Percentiles rank a stretch among this genome's conserved stretches.
Conservation (phyloP, 2,888 invertebrate genomes). For the Mimachlamys varia region DNA sequence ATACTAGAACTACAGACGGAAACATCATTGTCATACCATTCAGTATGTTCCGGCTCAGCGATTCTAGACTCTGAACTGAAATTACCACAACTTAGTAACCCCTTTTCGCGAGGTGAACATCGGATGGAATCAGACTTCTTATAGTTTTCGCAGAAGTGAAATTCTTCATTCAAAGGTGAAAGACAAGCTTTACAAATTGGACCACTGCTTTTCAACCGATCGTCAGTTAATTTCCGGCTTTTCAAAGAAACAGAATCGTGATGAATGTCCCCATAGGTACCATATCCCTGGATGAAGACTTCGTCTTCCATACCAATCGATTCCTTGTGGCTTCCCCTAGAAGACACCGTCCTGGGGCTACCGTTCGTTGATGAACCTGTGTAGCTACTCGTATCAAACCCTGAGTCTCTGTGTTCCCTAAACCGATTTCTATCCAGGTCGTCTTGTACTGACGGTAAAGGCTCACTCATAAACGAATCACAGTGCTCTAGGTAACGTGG, state of each 20-base stretch:
- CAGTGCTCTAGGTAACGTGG: neutral
- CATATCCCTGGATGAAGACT: neutral
- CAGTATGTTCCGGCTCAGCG: neutral
- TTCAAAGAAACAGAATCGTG: neutral
- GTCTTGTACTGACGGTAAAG: neutral
- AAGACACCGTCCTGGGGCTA: neutral
- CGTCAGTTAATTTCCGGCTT: neutral
- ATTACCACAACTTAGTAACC: neutral
- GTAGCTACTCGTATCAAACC: neutral
- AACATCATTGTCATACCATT: neutral
- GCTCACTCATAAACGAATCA: neutral
- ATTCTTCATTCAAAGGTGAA: neutral
- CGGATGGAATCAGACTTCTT: neutral
- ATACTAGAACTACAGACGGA: neutral
- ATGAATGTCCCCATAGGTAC: neutral
- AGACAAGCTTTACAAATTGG: neutral
- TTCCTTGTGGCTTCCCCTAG: neutral
- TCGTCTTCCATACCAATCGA: conserved; percentile 18
- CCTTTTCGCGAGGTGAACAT: neutral
- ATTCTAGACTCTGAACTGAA: neutral
- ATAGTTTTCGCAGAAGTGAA: neutral
- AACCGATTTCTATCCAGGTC: neutral
- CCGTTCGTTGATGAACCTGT: neutral
- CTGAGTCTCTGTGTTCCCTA: neutral
- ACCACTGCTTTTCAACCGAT: neutral